Evolutionary conservation across 2,113 vertebrate species (phyloP).

Genomic region (Nothobranchius furzeri): DNA sequence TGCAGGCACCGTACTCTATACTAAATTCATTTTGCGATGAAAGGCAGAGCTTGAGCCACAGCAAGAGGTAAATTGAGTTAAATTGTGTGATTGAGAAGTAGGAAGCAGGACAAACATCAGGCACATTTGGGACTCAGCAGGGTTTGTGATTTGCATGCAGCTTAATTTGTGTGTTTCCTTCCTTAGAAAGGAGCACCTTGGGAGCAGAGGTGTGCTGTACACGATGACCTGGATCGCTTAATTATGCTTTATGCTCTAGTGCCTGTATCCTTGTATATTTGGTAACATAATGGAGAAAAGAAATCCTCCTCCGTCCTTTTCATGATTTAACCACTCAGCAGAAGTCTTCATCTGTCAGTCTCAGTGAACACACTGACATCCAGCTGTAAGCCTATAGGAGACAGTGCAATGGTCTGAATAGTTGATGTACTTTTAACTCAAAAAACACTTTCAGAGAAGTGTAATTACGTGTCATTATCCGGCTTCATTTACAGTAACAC

Average conservation of each 20-base stretch:
- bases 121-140: slow-evolving; percentile 48
- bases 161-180: slow-evolving; percentile 50
- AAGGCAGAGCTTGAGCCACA: slow-evolving; percentile 23
- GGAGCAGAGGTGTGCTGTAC: slow-evolving; percentile 36
- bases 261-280: slow-evolving; percentile 18
- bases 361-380: background rate
- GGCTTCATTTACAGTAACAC: slow-evolving; percentile 1
- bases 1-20: background rate
- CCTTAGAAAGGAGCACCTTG: slow-evolving; percentile 37
- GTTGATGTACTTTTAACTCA: background rate
- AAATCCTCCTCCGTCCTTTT: no score
- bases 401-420: background rate
- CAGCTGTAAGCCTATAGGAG: background rate
- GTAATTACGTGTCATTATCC: slow-evolving; percentile 45
- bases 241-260: slow-evolving; percentile 39
- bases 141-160: slow-evolving; percentile 33
- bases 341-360: background rate
- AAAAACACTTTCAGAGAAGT: slow-evolving; percentile 5
- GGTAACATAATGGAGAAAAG: background rate
- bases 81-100: slow-evolving; percentile 66
- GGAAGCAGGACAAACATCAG: slow-evolving; percentile 60
- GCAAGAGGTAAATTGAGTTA: slow-evolving; percentile 62
- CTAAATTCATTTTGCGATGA: slow-evolving; percentile 11
- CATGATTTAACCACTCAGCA: background rate
- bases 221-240: slow-evolving; percentile 49